These are phyloP conservation scores for Danio tinwini DNA, from an alignment of 2,797 vertebrate species.

Conservation along the genomic window DNA sequence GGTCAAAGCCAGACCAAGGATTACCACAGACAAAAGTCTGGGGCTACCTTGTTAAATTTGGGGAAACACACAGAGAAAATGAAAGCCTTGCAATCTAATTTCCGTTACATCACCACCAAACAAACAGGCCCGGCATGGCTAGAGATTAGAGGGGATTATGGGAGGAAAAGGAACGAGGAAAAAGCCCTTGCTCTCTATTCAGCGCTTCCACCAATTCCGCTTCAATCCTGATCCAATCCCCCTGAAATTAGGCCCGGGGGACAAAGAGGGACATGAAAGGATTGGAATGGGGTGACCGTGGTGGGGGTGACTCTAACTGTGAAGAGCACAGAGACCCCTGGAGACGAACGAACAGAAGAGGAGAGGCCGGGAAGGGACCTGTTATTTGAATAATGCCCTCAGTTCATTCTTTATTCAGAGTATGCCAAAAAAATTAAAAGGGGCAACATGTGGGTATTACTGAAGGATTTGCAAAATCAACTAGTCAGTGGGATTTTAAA, in stretches of 20 bases:
- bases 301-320: constrained; percentile 55
- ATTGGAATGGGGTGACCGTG: constrained; percentile 64
- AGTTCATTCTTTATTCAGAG: neutral
- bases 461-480: neutral
- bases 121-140: constrained; percentile 62
- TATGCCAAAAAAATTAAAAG: constrained; percentile 8
- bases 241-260: constrained; percentile 56
- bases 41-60: constrained; percentile 60
- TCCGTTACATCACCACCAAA: constrained; percentile 70
- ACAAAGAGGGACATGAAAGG: constrained; percentile 64
- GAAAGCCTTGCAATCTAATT: constrained; percentile 60
- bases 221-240: constrained; percentile 53
- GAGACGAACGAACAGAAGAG: constrained; percentile 13
- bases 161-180: constrained; percentile 54
- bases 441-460: neutral
- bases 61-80: constrained; percentile 62
- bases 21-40: constrained; percentile 47
- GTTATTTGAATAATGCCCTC: constrained; percentile 37
- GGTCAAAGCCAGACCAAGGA: constrained; percentile 43
- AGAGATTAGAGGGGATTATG: constrained; percentile 67
- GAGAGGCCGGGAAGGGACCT: constrained; percentile 13
- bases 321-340: constrained; percentile 26
- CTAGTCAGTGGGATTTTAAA: neutral
- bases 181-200: constrained; percentile 60
- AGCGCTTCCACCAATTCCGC: constrained; percentile 57